Evolutionary conservation across 2,113 vertebrate genomes (phyloP).

Genomic region (Cinclus cinclus): DNA sequence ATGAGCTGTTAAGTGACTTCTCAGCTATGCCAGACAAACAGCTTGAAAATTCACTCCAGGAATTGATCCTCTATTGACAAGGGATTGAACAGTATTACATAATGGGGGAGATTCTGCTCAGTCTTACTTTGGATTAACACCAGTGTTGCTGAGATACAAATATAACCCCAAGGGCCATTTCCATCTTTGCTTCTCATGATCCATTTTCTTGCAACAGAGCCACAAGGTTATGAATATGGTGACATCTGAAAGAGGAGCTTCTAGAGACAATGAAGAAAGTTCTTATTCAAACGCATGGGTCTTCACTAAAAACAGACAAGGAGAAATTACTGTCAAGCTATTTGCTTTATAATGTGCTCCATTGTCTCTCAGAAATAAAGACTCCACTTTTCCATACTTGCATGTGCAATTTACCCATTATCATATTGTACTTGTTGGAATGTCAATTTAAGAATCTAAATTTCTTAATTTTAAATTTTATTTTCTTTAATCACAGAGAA

Average conservation of each 20-base stretch:
- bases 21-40: not conserved
- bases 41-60: not conserved
- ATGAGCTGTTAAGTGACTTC: not conserved
- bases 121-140: not conserved
- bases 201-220: not conserved
- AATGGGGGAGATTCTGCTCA: not conserved
- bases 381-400: not conserved
- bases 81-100: not conserved
- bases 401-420: constrained; percentile 37
- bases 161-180: not conserved
- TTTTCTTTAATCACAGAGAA: not conserved
- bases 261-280: constrained; percentile 30
- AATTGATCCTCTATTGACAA: not conserved
- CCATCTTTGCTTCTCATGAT: not conserved
- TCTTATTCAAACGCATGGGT: constrained; percentile 17
- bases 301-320: constrained; percentile 38
- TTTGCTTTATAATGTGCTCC: constrained; percentile 33
- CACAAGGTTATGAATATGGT: not conserved
- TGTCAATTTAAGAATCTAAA: constrained; percentile 2
- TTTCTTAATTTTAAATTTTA: not conserved
- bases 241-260: not conserved
- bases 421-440: constrained; percentile 13
- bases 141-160: not conserved
- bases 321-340: constrained; percentile 55
- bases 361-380: constrained; percentile 60